phyloP scores from a whole-genome alignment of 2,113 vertebrate species.

The Meriones unguiculatus region DNA sequence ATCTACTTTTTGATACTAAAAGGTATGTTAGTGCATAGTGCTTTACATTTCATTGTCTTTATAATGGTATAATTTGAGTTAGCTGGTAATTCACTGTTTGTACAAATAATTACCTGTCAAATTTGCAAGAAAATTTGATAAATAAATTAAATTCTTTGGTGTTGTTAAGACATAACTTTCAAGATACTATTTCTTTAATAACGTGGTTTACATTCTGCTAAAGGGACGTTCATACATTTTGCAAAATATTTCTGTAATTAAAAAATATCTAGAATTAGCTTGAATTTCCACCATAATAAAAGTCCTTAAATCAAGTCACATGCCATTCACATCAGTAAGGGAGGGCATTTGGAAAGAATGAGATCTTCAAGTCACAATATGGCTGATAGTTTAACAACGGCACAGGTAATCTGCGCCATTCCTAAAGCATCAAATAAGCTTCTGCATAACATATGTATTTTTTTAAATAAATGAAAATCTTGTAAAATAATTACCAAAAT shows the following conservation, averaged over 20 bases:
- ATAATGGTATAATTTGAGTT: neutral
- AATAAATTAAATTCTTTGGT: neutral
- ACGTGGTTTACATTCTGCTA: neutral
- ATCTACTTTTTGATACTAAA: neutral
- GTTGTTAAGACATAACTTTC: neutral
- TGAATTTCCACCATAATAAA: neutral
- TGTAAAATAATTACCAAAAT: neutral
- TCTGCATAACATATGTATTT: neutral
- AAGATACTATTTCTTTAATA: neutral
- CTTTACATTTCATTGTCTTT: neutral
- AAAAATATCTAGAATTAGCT: slow-evolving; percentile 2
- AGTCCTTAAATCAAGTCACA: neutral
- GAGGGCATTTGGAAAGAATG: neutral
- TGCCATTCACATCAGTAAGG: neutral
- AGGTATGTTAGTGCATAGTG: neutral
- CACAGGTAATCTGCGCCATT: neutral
- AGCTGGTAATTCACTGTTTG: neutral
- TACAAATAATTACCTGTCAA: neutral
- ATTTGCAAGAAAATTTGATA: neutral
- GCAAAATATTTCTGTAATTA: neutral
- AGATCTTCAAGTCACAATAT: neutral
- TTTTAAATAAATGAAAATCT: neutral
- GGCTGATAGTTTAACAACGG: neutral
- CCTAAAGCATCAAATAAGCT: neutral
- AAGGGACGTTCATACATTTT: neutral